A percentile compares a stretch with the other conserved stretches of the same genome.
These are phyloP conservation scores for Acanthacorydalis orientalis DNA, from an alignment of 2,888 invertebrate genomes.

Conservation along the genomic window DNA sequence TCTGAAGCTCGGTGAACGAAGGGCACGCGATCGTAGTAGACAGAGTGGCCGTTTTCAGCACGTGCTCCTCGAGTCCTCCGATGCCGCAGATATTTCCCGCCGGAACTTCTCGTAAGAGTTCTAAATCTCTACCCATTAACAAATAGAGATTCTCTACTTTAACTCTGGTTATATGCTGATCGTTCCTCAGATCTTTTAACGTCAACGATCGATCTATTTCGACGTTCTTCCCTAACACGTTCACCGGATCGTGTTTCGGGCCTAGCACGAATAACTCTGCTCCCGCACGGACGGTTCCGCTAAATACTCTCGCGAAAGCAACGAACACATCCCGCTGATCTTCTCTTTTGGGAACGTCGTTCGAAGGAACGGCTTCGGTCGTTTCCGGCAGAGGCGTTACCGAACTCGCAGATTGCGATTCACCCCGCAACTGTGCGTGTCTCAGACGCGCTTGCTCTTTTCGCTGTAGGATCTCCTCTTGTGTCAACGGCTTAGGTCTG, in stretches of 20 bases:
- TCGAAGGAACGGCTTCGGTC: not conserved
- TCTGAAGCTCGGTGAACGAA: conserved; percentile 67
- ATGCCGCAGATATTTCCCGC: conserved; percentile 88
- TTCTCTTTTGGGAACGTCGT: conserved; percentile 14
- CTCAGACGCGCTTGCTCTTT: conserved; percentile 48
- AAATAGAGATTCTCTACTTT: conserved; percentile 64
- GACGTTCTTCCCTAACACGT: conserved; percentile 13
- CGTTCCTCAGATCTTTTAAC: conserved; percentile 39
- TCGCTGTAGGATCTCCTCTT: conserved; percentile 52
- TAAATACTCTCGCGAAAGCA: conserved; percentile 86
- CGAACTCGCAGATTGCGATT: not conserved
- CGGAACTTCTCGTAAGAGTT: conserved; percentile 57
- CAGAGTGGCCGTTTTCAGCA: conserved; percentile 81
- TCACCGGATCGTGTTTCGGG: conserved; percentile 70
- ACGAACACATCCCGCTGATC: conserved; percentile 48
- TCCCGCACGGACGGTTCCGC: conserved; percentile 64
- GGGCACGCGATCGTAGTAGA: conserved; percentile 68
- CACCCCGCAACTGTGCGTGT: conserved; percentile 34
- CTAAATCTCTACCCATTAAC: conserved; percentile 85
- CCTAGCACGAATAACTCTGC: conserved; percentile 68
- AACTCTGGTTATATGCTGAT: conserved; percentile 46
- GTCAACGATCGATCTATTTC: conserved; percentile 30
- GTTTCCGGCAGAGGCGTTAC: not conserved
- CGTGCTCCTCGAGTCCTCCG: conserved; percentile 66
- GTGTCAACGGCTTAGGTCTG: conserved; percentile 56